phyloP scores from a whole-genome alignment of 2,888 invertebrate species.

The Temnothorax ravouxi region DNA sequence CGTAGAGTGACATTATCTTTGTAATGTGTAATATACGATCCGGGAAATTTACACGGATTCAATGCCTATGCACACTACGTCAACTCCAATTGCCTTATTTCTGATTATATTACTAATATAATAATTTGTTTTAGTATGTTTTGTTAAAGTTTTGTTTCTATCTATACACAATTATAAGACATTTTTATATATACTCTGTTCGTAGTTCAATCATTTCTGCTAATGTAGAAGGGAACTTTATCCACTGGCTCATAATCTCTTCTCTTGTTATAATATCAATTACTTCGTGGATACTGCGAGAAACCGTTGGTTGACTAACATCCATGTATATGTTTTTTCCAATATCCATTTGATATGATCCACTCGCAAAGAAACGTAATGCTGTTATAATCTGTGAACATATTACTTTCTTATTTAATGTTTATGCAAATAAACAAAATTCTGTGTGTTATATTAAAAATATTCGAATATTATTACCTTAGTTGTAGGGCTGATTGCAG shows the following conservation, averaged over 20 bases:
- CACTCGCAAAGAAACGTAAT: constrained; percentile 8
- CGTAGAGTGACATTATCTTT: too few relatives aligned
- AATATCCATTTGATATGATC: constrained; percentile 17
- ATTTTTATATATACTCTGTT: background rate
- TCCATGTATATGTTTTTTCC: background rate
- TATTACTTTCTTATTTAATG: background rate
- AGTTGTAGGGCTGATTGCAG: background rate
- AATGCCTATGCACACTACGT: too few relatives aligned
- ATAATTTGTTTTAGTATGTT: background rate
- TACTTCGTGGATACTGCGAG: background rate
- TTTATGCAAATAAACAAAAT: background rate
- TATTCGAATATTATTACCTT: constrained; percentile 10
- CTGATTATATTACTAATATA: background rate
- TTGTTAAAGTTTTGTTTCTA: too few relatives aligned
- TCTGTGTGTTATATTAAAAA: background rate
- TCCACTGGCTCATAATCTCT: background rate
- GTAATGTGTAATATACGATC: too few relatives aligned
- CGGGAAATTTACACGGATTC: too few relatives aligned
- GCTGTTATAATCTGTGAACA: constrained; percentile 4
- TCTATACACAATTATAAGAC: background rate
- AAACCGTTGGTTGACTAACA: constrained; percentile 9
- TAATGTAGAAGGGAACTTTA: background rate
- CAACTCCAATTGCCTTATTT: too few relatives aligned
- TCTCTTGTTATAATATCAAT: background rate
- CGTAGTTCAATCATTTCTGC: background rate